Base-by-base conservation (phyloP, 1,140 invertebrate genomes). In the Theocolax elegans region DNA sequence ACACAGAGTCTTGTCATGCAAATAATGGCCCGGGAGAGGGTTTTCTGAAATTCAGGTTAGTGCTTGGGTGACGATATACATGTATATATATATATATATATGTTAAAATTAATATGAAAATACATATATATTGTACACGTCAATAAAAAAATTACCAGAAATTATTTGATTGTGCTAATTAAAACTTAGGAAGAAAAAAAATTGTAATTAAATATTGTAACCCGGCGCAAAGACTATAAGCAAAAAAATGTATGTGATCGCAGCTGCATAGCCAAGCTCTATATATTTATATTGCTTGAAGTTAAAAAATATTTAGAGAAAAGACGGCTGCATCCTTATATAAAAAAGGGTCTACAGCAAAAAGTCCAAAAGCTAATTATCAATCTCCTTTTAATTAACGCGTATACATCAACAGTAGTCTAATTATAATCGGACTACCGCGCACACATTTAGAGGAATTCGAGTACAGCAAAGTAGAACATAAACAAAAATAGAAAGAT, bases 1-100 rank as follows among this genome's bases (percentile, higher is more conserved):
- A 85, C 83, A 85, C 80, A 84, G 81, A 85, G 80, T 85, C 80
- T 85, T 77, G 79, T 84, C 84, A 85, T 85, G 84, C 83, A 85
- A 83, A 82, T 84, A 85, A 82, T 82, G 82, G 82, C 84, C 82
- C 82, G 82, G 82, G 79, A 84, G 81, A 83, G 83, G 79, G 77
- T 80, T 64, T 63, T 74, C 51, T n/a, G 46, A 58, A 29, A 59
- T 35, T 35, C 1, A 27, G 19, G 67, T 81, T 76, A 75, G 80
- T 85, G 83, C 82, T 84, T 85, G 82, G 82, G 83, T 84, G 84
- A 84, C 69, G 58, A 46, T 69, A 54, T 35, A 23, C 31, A 21
- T 19, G 17, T 58, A 48, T 38, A 15, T 48, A 35, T 35, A 35
- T 35, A n/a, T n/a, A n/a, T n/a, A 63, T 4, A 35, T 48, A 10